Evolutionary conservation across 1,140 invertebrate species (phyloP).

Genomic region (Diplogasteroides magnus): DNA sequence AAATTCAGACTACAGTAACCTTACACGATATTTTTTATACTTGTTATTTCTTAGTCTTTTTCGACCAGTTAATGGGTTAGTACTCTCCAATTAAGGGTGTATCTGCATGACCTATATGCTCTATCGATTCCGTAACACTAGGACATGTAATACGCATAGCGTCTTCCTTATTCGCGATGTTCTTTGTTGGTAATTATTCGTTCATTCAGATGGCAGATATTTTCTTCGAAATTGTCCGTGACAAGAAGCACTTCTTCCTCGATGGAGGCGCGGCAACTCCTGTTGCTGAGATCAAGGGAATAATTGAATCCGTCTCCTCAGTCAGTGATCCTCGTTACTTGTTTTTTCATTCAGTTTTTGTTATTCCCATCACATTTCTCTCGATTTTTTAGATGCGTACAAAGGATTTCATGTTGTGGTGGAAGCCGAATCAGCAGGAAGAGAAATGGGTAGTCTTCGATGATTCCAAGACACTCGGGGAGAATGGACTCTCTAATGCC

Average conservation of each 20-base stretch:
- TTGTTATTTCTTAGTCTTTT: no score
- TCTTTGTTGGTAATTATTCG: neutral
- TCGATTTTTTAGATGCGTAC: neutral
- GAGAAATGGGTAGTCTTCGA: neutral
- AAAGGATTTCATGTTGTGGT: neutral
- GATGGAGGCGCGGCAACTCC: neutral
- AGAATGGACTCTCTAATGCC: neutral
- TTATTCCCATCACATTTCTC: neutral
- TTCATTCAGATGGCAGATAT: constrained; percentile 10
- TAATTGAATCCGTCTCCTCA: neutral
- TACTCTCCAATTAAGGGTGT: no score
- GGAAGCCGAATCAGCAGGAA: constrained; percentile 3
- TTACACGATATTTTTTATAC: no score
- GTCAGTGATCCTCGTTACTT: no score
- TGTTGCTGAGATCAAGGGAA: constrained; percentile 14
- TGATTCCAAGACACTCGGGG: neutral
- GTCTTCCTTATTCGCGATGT: constrained; percentile 12
- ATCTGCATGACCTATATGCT: no score
- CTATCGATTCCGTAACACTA: no score
- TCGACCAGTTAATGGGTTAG: no score
- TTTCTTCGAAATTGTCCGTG: constrained; percentile 8
- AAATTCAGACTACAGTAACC: no score
- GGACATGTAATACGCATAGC: no score
- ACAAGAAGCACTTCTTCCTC: constrained; percentile 16
- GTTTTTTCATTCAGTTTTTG: constrained; percentile 5